Conservation (phyloP, 23 tunicate genomes). For the Styela plicata region DNA sequence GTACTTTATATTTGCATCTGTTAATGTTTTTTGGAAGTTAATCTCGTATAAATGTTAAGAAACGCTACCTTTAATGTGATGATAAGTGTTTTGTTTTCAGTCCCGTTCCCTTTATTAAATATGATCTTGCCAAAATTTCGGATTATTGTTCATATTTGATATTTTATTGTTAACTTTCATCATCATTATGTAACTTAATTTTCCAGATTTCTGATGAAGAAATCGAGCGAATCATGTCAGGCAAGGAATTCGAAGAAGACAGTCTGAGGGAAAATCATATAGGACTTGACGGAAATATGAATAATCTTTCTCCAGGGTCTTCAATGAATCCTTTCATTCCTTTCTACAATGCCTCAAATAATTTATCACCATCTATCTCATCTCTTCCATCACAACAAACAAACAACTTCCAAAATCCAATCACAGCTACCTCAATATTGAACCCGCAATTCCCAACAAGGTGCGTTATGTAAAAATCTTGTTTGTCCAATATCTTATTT, state of each 20-base stretch:
- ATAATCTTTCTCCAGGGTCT: conserved; percentile 17
- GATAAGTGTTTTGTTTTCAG: no score
- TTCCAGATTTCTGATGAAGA: conserved; percentile 84
- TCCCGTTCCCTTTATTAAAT: no score
- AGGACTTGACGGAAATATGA: conserved; percentile 2
- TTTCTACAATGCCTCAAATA: conserved; percentile 30
- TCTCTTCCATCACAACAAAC: not conserved
- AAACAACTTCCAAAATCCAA: not conserved
- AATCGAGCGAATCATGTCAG: conserved; percentile 84
- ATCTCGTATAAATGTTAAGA: no score
- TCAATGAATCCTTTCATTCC: conserved; percentile 31
- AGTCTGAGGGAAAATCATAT: conserved; percentile 41
- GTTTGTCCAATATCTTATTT: no score
- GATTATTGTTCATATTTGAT: no score
- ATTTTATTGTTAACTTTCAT: no score
- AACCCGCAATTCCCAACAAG: not conserved
- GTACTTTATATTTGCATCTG: no score
- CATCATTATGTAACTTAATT: no score
- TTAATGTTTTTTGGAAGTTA: no score
- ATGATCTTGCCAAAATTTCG: no score
- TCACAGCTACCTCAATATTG: conserved; percentile 19
- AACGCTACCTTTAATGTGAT: no score
- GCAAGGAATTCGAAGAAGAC: conserved; percentile 89
- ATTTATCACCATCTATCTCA: conserved; percentile 12
- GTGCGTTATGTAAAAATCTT: no score